Conservation (phyloP, 2,888 invertebrate species). For the Melanchra persicariae region DNA sequence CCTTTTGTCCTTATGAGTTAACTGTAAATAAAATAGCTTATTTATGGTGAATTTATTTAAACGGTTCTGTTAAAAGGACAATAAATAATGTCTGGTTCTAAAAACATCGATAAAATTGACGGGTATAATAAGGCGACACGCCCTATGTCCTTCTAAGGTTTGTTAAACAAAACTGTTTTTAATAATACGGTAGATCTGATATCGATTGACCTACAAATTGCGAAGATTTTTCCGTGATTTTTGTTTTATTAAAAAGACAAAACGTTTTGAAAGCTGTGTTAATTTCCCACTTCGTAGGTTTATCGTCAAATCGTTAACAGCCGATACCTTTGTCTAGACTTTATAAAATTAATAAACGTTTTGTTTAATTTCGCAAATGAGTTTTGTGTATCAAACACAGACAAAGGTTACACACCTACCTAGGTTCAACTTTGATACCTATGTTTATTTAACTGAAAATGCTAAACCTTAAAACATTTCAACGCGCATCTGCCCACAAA, state of each 20-base stretch:
- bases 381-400: too few species aligned
- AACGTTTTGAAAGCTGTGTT: not conserved
- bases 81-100: conserved; percentile 18
- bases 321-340: not conserved
- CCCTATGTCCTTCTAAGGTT: conserved; percentile 27
- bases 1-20: conserved; percentile 27
- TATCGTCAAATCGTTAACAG: not conserved
- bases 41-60: conserved; percentile 37
- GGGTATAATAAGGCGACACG: conserved; percentile 19
- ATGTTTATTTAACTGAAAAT: not conserved
- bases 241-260: not conserved
- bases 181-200: not conserved
- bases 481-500: conserved; percentile 21
- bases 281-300: too few species aligned
- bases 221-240: not conserved
- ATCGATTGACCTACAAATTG: conserved; percentile 1
- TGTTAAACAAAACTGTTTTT: not conserved
- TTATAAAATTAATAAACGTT: not conserved
- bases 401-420: too few species aligned
- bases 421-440: too few species aligned
- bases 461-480: not conserved
- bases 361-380: too few species aligned
- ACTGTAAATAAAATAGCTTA: conserved; percentile 26
- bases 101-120: conserved; percentile 15
- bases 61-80: conserved; percentile 6